A percentile compares a stretch with the other conserved stretches of the same genome.
Evolutionary conservation across 2,888 invertebrate genomes (phyloP).

Genomic region (Ophion ventricosus): DNA sequence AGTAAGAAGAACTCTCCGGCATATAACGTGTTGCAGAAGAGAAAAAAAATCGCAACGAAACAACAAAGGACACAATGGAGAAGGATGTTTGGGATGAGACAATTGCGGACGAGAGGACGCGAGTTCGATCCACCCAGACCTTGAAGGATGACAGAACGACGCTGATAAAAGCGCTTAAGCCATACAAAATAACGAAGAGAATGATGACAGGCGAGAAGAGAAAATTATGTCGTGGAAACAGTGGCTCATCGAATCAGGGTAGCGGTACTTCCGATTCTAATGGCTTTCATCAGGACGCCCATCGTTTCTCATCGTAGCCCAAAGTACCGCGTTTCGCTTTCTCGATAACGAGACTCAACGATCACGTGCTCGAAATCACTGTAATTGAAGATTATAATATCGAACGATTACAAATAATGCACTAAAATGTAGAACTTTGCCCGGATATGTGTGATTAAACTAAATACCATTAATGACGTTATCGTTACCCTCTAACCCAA

Average conservation of each 20-base stretch:
- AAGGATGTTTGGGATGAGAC: constrained; percentile 69
- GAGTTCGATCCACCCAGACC: constrained; percentile 57
- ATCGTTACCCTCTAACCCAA: too few relatives aligned
- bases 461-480: neutral
- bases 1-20: too few relatives aligned
- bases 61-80: constrained; percentile 78
- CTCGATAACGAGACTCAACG: constrained; percentile 55
- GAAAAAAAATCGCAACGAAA: constrained; percentile 81
- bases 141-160: constrained; percentile 65
- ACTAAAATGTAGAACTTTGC: neutral
- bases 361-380: constrained; percentile 55
- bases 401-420: neutral
- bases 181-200: constrained; percentile 74
- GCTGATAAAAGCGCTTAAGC: constrained; percentile 75
- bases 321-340: constrained; percentile 52
- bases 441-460: neutral
- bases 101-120: constrained; percentile 41
- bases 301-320: constrained; percentile 77
- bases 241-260: constrained; percentile 54
- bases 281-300: constrained; percentile 76
- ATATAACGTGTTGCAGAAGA: constrained; percentile 78
- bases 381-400: constrained; percentile 28
- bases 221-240: constrained; percentile 67
- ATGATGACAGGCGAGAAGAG: constrained; percentile 74
- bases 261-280: constrained; percentile 71